These are phyloP conservation scores for Oenanthe melanoleuca DNA, from an alignment of 2,113 vertebrate genomes.

Conservation along the genomic window DNA sequence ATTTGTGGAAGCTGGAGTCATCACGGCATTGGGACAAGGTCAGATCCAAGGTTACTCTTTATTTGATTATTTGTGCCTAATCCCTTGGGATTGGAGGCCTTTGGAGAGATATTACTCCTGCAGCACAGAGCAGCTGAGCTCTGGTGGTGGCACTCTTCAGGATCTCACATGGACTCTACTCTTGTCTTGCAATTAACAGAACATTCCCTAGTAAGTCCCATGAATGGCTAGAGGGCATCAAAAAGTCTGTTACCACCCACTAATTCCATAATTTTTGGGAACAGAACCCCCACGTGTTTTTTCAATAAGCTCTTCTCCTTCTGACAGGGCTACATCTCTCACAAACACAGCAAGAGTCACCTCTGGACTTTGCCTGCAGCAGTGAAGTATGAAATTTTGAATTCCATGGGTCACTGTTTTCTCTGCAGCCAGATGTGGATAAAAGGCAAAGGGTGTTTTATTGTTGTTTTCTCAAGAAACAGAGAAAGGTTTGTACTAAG, in stretches of 20 bases:
- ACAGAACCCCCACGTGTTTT: constrained; percentile 74
- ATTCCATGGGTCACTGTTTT: constrained; percentile 85
- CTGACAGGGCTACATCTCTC: constrained; percentile 73
- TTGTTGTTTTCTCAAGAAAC: constrained; percentile 86
- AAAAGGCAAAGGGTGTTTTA: constrained; percentile 87
- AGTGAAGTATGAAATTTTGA: constrained; percentile 77
- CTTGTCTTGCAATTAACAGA: background rate
- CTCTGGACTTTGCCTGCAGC: constrained; percentile 71
- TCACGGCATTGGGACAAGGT: background rate
- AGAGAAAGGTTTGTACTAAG: constrained; percentile 79
- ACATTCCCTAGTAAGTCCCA: background rate
- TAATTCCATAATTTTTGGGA: constrained; percentile 69
- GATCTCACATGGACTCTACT: background rate
- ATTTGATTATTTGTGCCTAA: background rate
- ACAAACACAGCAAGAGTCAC: constrained; percentile 77
- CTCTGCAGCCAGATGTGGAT: constrained; percentile 85
- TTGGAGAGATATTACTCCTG: background rate
- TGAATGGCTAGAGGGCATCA: background rate
- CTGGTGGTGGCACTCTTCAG: background rate
- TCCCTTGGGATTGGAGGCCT: background rate
- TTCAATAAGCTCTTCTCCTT: constrained; percentile 77
- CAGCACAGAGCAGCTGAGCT: background rate
- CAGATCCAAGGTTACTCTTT: background rate
- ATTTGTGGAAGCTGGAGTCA: background rate
- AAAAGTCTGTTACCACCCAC: constrained; percentile 63